Evolutionary conservation across 1,140 invertebrate species (phyloP).

Genomic region (Drosophila guanche): DNA sequence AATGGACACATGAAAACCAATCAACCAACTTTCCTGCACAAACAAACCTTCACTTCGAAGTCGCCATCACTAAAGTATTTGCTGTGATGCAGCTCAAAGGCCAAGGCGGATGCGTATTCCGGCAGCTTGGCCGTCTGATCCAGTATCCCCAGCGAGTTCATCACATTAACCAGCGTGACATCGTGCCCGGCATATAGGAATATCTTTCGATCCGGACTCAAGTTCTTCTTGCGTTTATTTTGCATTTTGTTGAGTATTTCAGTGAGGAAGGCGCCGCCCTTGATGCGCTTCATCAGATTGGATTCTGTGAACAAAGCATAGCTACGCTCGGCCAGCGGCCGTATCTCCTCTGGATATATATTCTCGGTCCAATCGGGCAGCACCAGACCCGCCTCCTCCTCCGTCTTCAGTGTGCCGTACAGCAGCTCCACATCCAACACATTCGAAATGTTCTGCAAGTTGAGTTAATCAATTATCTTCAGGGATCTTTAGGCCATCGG

Average conservation of each 20-base stretch:
- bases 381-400: constrained; percentile 87
- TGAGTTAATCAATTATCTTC: not conserved
- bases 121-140: constrained; percentile 86
- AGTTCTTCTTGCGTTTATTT: constrained; percentile 70
- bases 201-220: constrained; percentile 84
- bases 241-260: constrained; percentile 84
- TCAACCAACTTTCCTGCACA: not conserved
- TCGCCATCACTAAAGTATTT: constrained; percentile 79
- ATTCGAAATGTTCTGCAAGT: constrained; percentile 85
- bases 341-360: constrained; percentile 89
- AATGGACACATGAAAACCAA: not conserved
- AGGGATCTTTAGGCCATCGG: no score
- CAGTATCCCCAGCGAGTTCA: constrained; percentile 87
- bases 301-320: constrained; percentile 89
- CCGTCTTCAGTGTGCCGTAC: constrained; percentile 89
- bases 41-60: constrained; percentile 84
- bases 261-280: constrained; percentile 87
- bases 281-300: constrained; percentile 88
- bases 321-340: constrained; percentile 87
- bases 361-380: constrained; percentile 89
- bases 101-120: constrained; percentile 88
- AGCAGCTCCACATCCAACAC: constrained; percentile 89
- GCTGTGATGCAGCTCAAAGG: constrained; percentile 87
- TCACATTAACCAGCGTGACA: constrained; percentile 88
- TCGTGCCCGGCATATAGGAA: constrained; percentile 90